Evolutionary conservation across 2,888 invertebrate genomes (phyloP).

Genomic region (Parnassius mnemosyne): DNA sequence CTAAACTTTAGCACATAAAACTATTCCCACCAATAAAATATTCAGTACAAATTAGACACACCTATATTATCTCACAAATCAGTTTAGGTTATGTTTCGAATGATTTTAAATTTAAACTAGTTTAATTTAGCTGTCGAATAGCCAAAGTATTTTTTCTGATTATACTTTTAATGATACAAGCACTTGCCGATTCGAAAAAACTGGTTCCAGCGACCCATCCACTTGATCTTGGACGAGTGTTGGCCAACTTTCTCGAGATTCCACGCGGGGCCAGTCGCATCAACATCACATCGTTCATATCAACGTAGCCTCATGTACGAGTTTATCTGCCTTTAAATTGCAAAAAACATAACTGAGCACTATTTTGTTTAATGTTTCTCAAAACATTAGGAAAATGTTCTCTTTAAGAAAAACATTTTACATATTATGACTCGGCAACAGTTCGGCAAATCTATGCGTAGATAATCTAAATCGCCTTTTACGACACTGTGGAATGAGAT

Average conservation of each 20-base stretch:
- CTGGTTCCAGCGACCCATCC: conserved; percentile 63
- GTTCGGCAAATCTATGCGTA: too few relatives aligned
- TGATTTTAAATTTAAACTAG: conserved; percentile 23
- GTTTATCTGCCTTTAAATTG: conserved; percentile 9
- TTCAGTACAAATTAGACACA: too few relatives aligned
- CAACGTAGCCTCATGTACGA: conserved; percentile 5
- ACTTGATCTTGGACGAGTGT: conserved; percentile 64
- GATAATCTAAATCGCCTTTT: too few relatives aligned
- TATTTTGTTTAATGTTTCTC: too few relatives aligned
- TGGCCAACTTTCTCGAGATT: conserved; percentile 79
- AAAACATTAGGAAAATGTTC: too few relatives aligned
- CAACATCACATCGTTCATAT: conserved; percentile 44
- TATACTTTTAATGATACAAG: conserved; percentile 34
- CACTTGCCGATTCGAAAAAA: conserved; percentile 70
- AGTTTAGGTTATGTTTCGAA: conserved; percentile 9
- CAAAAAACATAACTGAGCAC: too few relatives aligned
- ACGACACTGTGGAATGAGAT: too few relatives aligned
- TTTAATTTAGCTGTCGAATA: conserved; percentile 19
- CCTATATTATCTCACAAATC: too few relatives aligned
- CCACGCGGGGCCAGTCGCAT: conserved; percentile 53
- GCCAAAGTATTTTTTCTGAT: conserved; percentile 17
- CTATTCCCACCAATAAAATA: too few relatives aligned
- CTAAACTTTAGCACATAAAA: too few relatives aligned
- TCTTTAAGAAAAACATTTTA: too few relatives aligned
- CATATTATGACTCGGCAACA: too few relatives aligned